Evolutionary conservation across 2,888 invertebrate genomes (phyloP).

Genomic region (Mayetiola destructor): DNA sequence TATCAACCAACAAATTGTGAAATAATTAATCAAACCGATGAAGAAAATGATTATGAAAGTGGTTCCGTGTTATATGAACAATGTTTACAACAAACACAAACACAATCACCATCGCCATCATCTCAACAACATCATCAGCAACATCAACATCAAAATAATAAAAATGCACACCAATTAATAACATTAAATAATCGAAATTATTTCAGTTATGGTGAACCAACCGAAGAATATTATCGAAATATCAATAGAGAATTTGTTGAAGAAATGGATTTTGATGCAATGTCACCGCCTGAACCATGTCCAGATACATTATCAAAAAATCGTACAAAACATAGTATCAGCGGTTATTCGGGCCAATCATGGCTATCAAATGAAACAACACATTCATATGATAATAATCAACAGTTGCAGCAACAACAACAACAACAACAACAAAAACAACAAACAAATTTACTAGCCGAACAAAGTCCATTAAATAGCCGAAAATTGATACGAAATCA

Average conservation of each 20-base stretch:
- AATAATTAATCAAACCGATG: conserved; percentile 17
- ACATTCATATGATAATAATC: not conserved
- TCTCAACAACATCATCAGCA: no score
- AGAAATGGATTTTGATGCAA: conserved; percentile 24
- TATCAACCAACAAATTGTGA: not conserved
- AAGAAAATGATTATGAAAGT: conserved; percentile 25
- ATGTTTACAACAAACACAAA: conserved; percentile 23
- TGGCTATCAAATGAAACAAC: not conserved
- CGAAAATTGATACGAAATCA: conserved; percentile 15
- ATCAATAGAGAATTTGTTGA: conserved; percentile 25
- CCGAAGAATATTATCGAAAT: conserved; percentile 25
- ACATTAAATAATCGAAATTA: no score
- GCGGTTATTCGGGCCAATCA: not conserved
- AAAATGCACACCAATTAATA: no score
- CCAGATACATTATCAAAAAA: not conserved
- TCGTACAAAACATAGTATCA: not conserved
- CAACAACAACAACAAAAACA: conserved; percentile 18
- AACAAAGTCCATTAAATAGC: conserved; percentile 14
- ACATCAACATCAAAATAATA: no score
- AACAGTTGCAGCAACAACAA: conserved; percentile 17
- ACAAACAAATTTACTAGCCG: conserved; percentile 16
- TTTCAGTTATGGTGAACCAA: conserved; percentile 25
- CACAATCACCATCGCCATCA: no score
- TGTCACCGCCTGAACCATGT: conserved; percentile 21
- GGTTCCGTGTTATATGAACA: conserved; percentile 25